phyloP scores from a whole-genome alignment of 1,140 invertebrate species.

The Riptortus pedestris region DNA sequence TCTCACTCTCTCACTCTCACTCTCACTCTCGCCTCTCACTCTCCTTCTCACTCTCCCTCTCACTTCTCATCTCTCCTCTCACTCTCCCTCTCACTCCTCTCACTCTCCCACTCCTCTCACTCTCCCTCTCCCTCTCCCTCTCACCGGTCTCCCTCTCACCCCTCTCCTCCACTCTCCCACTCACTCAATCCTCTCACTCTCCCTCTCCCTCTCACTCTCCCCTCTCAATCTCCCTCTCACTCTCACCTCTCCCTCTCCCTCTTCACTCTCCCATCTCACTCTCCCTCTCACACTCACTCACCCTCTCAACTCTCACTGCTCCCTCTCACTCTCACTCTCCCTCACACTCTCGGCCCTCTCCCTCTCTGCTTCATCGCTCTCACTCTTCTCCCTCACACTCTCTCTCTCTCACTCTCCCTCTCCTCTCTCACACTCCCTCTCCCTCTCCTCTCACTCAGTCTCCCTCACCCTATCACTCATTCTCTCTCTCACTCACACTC shows the following conservation, averaged over 20 bases:
- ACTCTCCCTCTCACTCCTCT: neutral
- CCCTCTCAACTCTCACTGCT: neutral
- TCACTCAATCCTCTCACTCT: neutral
- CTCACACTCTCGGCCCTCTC: neutral
- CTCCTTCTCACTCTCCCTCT: neutral
- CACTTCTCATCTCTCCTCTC: neutral
- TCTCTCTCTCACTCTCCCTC: neutral
- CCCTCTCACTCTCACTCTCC: conserved; percentile 6
- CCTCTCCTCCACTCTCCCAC: neutral
- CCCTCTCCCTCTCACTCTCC: neutral
- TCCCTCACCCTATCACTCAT: neutral
- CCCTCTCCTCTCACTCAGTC: neutral
- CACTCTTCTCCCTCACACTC: neutral
- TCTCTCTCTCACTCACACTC: neutral
- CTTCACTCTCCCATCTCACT: neutral
- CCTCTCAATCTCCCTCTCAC: neutral
- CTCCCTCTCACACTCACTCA: neutral
- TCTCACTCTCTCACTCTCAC: neutral
- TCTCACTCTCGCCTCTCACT: neutral
- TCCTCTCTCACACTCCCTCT: neutral
- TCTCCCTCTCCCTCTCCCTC: neutral
- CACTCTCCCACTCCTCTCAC: neutral
- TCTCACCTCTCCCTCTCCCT: conserved; percentile 4
- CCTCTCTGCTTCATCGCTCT: neutral
- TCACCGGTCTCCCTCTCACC: neutral